Percentiles rank a stretch among this genome's conserved stretches.
phyloP scores from a whole-genome alignment of 2,113 vertebrate species.

The Nettapus auritus region DNA sequence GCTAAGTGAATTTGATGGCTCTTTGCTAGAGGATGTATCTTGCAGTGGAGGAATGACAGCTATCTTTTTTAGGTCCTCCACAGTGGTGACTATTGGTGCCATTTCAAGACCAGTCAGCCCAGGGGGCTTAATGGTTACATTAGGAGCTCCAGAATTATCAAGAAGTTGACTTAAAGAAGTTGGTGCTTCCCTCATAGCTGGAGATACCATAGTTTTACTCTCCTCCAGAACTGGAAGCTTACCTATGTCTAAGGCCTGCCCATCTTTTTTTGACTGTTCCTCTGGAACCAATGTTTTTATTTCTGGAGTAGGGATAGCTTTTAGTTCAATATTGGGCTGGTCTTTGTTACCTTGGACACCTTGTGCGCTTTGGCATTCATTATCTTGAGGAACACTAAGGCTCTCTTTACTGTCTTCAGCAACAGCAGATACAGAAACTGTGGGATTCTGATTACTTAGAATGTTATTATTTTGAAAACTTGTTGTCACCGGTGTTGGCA shows the following conservation, averaged over 20 bases:
- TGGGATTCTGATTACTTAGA: constrained; percentile 78
- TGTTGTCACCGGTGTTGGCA: constrained; percentile 77
- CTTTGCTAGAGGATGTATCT: constrained; percentile 72
- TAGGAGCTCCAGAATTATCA: constrained; percentile 86
- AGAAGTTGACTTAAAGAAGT: constrained; percentile 94
- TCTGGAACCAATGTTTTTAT: constrained; percentile 80
- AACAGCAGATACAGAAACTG: constrained; percentile 69
- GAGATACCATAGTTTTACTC: constrained; percentile 76
- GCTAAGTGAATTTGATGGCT: constrained; percentile 69
- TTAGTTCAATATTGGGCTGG: constrained; percentile 78
- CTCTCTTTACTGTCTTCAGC: constrained; percentile 84
- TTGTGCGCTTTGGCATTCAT: constrained; percentile 76
- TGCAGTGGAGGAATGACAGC: constrained; percentile 74
- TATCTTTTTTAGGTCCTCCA: constrained; percentile 78
- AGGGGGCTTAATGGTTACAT: constrained; percentile 81
- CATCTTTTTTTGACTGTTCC: constrained; percentile 79
- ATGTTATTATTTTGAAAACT: constrained; percentile 78
- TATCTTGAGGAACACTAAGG: constrained; percentile 77
- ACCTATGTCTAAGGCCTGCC: constrained; percentile 62
- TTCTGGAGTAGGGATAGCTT: constrained; percentile 81
- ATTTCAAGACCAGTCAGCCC: constrained; percentile 74
- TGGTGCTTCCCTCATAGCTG: constrained; percentile 87
- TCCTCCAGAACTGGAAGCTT: constrained; percentile 80
- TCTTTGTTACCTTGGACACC: constrained; percentile 80
- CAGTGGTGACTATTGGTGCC: constrained; percentile 49